phyloP scores from a whole-genome alignment of 2,797 vertebrate genomes.

The Anguilla obscura region DNA sequence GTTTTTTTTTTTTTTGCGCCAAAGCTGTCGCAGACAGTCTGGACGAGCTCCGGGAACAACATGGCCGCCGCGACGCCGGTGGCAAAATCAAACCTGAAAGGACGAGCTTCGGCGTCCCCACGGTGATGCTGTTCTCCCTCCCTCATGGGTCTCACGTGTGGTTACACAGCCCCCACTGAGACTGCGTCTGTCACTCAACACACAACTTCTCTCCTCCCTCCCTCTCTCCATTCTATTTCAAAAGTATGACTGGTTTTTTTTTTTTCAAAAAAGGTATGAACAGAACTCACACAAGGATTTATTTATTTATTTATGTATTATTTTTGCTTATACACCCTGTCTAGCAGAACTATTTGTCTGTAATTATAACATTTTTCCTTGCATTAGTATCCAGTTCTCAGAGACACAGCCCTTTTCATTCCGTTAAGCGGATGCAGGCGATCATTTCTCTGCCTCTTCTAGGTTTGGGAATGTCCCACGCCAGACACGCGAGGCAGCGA shows the following conservation, averaged over 20 bases:
- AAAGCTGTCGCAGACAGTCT: conserved; percentile 22
- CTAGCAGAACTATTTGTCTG: neutral
- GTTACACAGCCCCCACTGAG: neutral
- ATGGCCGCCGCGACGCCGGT: neutral
- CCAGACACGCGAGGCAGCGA: neutral
- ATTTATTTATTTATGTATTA: neutral
- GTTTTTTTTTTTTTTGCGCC: conserved; percentile 27
- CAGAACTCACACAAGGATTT: neutral
- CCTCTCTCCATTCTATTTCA: neutral
- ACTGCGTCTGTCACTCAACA: neutral
- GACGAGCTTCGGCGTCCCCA: neutral
- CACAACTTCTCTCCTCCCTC: neutral
- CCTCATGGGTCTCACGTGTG: neutral
- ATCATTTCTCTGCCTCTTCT: neutral
- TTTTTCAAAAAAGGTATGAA: neutral
- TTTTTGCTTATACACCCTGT: neutral
- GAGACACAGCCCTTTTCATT: neutral
- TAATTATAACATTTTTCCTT: conserved; percentile 21
- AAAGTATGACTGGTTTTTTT: neutral
- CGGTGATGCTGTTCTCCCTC: neutral
- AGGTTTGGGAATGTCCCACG: neutral
- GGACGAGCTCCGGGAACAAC: conserved; percentile 3
- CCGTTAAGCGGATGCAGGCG: neutral
- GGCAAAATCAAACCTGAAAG: conserved; percentile 30
- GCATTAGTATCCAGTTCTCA: neutral